Base-by-base conservation (phyloP, 2,888 invertebrate species). In the Andrena bucephala region DNA sequence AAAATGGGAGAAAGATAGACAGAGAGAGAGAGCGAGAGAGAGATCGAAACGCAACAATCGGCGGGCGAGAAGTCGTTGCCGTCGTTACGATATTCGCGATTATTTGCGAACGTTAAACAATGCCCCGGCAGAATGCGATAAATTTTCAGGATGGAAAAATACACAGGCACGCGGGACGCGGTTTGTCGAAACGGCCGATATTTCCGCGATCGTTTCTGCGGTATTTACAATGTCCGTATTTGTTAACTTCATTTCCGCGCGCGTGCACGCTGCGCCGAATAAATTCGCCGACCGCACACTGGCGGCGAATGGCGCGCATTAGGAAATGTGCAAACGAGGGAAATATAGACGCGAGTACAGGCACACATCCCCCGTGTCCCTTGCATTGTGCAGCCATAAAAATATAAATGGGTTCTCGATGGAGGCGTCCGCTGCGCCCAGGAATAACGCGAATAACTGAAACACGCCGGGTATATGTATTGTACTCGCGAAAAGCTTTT, bases 221-320 rank as follows among this genome's bases (percentile, higher is more conserved):
- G 81, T 76, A 81, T 83, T 83, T 83, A 74, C 81, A 76, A 48
- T 76, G 71, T 72, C 68, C 71, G 67, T 76, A 69, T 77, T 83
- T 81, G 82, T 83, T 72, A 83, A 81, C 81, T 71, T 82, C 76
- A 69, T 74, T 70, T 71, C 70, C 69, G 75, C 59, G 68, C 4
- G 20, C 27, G 59, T 57, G 68, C 67, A 63, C 48, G 57, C 13
- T 10, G 65, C 65, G 42, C 36, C 62, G 82, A 81, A 71, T 75
- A 82, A 82, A 82, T 82, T 24, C 33, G 72, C 29, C 68, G 50
- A 65, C 62, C 72, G 36, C 79, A n/a, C 42, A 24, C 67, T 1
- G 42, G 16, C 24, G 10, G 16, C 54, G 3, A 16, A 24, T n/a
- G 42, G 10, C 54, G 42, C n/a, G 71, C 54, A 67, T 68, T 77